Evolutionary conservation across 2,797 vertebrate species (phyloP), one percentile per base, ranked within the genome.

Genomic region (Lepus oiostolus): DNA sequence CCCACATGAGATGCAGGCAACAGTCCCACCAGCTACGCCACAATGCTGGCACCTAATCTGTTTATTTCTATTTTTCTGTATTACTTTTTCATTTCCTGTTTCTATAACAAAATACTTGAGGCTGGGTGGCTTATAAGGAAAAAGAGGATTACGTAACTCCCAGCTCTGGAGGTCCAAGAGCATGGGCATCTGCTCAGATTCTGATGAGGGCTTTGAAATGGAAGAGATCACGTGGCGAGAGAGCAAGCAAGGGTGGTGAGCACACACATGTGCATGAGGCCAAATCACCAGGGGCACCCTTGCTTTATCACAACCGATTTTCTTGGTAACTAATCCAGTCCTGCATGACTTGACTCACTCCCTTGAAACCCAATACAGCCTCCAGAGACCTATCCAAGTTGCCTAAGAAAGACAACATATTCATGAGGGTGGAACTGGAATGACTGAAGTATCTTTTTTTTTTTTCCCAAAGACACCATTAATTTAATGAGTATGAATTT

Each of bases 21-120:
- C 42, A 47, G 42, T 8, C 42, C 42, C 42, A 47, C 42, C 42
- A 9, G 42, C 42, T 47, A 47, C 8, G 8, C 42, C 42, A 47
- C 1, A 47, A 47, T 8, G 42, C 42, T 47, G 42, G 42, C 42
- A 47, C 42, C 72, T 12, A 83, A 68, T 83, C 75, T 79, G 30
- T 30, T 89, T n/a, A 76, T 71, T 95, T 94, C 90, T 77, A 87
- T 35, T 84, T 16, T 52, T 16, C 38, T 85, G 4, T 26, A 63
- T n/a, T 71, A 70, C n/a, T 76, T n/a, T n/a, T n/a, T 6, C n/a
- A 35, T 52, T 47, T 88, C 76, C 28, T 9, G 4, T 83, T 75
- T 22, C 47, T 88, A 26, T 58, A 58, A 60, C 30, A 76, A 76
- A 88, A 62, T 76, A 60, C 52, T 19, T 71, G 65, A 93, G 26